A percentile compares a stretch with the other conserved stretches of the same genome.
Conservation (phyloP, 2,888 invertebrate genomes). For the Octonoba sinensis region DNA sequence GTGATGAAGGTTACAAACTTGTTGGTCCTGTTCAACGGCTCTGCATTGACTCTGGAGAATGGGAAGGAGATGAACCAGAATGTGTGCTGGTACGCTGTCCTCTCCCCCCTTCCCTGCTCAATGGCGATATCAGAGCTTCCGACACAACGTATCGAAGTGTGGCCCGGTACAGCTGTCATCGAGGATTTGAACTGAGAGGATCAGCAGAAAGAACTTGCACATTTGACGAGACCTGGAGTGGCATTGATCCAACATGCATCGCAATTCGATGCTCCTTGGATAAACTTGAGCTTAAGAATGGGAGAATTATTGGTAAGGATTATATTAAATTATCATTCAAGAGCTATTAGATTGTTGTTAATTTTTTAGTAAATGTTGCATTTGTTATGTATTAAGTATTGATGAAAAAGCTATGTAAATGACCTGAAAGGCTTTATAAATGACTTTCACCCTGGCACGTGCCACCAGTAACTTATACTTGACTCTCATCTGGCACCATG, state of each 20-base stretch:
- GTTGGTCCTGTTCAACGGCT: constrained; percentile 60
- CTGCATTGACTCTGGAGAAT: constrained; percentile 67
- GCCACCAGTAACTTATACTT: too few species aligned
- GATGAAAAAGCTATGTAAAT: too few species aligned
- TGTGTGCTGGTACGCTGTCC: constrained; percentile 64
- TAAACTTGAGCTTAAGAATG: constrained; percentile 36
- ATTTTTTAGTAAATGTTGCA: too few species aligned
- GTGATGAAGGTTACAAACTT: constrained; percentile 66
- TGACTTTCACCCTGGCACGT: too few species aligned
- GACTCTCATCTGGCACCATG: too few species aligned
- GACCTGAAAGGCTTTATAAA: too few species aligned
- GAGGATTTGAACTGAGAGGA: constrained; percentile 62
- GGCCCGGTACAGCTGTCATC: constrained; percentile 58
- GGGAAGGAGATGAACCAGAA: constrained; percentile 67
- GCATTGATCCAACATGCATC: constrained; percentile 35
- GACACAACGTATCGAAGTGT: constrained; percentile 48
- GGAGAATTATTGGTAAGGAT: constrained; percentile 44
- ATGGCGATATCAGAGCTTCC: constrained; percentile 48
- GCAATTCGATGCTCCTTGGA: constrained; percentile 45
- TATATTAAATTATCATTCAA: neutral
- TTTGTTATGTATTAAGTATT: too few species aligned
- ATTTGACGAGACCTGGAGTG: constrained; percentile 66
- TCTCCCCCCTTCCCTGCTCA: constrained; percentile 22
- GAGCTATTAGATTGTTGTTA: too few species aligned
- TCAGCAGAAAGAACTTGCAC: constrained; percentile 63